Evolutionary conservation across 1,140 invertebrate species (phyloP).

Genomic region (Drosophila truncata): DNA sequence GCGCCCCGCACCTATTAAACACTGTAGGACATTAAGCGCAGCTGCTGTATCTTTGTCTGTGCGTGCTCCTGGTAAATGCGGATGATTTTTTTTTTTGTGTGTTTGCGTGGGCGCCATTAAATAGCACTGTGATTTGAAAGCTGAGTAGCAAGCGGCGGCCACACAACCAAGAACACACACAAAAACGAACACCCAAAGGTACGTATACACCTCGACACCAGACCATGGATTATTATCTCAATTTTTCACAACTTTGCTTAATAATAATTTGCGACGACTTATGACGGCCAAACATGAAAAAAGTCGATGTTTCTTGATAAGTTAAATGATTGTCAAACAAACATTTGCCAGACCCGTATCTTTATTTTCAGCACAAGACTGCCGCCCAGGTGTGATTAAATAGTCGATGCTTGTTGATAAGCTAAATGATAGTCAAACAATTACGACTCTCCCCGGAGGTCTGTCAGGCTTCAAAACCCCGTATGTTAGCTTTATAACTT

Average conservation of each 20-base stretch:
- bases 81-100: constrained; percentile 1
- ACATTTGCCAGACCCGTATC: not conserved
- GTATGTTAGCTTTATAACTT: too few relatives aligned
- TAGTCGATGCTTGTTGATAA: too few relatives aligned
- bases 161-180: too few relatives aligned
- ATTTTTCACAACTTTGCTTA: constrained; percentile 22
- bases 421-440: too few relatives aligned
- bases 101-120: constrained; percentile 38
- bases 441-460: too few relatives aligned
- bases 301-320: constrained; percentile 2
- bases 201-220: not conserved
- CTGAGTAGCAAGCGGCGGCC: constrained; percentile 20
- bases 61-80: not conserved
- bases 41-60: constrained; percentile 10
- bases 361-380: not conserved
- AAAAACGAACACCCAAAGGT: too few relatives aligned
- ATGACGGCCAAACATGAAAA: constrained; percentile 24
- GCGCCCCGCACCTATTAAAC: not conserved
- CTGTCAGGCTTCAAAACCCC: too few relatives aligned
- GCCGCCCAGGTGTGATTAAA: constrained; percentile 19
- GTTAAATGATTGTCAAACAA: constrained; percentile 8
- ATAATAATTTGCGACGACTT: constrained; percentile 21
- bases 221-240: constrained; percentile 3
- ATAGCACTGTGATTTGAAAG: constrained; percentile 51
- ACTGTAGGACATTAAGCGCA: constrained; percentile 14